A percentile compares a stretch with the other conserved stretches of the same genome.
Evolutionary conservation across 2,888 invertebrate genomes (phyloP).

Genomic region (Chloromyia formosa): DNA sequence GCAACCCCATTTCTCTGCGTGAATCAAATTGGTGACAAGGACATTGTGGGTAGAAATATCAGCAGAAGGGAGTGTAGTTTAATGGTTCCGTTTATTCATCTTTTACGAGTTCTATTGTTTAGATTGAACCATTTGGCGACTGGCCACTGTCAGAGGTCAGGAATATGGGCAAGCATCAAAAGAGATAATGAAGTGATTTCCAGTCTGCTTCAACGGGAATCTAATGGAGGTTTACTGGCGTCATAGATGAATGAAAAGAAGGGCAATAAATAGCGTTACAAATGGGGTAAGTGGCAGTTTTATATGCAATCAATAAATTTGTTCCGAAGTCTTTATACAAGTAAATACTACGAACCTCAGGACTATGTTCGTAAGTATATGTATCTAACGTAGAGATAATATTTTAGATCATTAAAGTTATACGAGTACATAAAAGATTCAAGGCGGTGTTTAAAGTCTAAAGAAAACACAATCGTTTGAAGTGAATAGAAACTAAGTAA

Average conservation of each 20-base stretch:
- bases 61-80: slow-evolving; percentile 40
- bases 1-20: neutral
- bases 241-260: neutral
- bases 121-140: slow-evolving; percentile 38
- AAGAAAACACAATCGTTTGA: too few relatives aligned
- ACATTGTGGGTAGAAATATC: slow-evolving; percentile 19
- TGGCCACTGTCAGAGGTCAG: slow-evolving; percentile 43
- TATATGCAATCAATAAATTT: too few relatives aligned
- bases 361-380: too few relatives aligned
- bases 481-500: too few relatives aligned
- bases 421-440: too few relatives aligned
- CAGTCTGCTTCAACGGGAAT: neutral
- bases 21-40: slow-evolving; percentile 10
- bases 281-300: neutral
- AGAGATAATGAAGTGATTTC: slow-evolving; percentile 29
- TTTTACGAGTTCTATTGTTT: slow-evolving; percentile 40
- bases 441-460: too few relatives aligned
- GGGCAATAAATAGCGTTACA: neutral
- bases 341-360: too few relatives aligned
- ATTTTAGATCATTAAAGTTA: too few relatives aligned
- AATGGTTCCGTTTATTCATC: slow-evolving; percentile 41
- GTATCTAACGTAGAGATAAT: too few relatives aligned
- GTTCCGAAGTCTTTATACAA: too few relatives aligned
- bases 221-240: neutral
- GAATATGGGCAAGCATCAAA: neutral